Evolutionary conservation across 2,888 invertebrate genomes (phyloP).

Genomic region (Lymantria dispar): DNA sequence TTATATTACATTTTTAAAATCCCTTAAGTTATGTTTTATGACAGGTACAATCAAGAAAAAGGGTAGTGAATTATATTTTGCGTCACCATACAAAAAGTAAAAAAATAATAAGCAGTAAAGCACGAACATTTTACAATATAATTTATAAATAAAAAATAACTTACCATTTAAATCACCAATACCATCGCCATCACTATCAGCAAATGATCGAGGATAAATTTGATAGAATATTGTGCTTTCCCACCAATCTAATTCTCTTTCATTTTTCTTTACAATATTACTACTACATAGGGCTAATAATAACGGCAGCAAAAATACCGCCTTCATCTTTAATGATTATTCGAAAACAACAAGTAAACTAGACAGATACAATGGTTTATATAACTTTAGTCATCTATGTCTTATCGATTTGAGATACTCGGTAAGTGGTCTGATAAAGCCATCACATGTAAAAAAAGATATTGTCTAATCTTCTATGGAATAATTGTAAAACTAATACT

Average conservation of each 20-base stretch:
- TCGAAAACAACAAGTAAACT: slow-evolving; percentile 12
- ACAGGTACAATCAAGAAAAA: no score
- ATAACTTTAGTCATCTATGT: slow-evolving; percentile 12
- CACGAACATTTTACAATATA: no score
- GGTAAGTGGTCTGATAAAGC: slow-evolving; percentile 32
- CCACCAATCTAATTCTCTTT: slow-evolving; percentile 86
- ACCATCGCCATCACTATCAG: slow-evolving; percentile 90
- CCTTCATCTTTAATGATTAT: slow-evolving; percentile 41
- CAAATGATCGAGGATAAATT: slow-evolving; percentile 90
- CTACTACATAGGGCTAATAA: slow-evolving; percentile 42
- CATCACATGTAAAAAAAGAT: neutral
- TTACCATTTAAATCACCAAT: slow-evolving; percentile 83
- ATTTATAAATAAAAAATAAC: neutral
- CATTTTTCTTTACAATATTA: slow-evolving; percentile 36
- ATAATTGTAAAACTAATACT: no score
- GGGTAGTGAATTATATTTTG: no score
- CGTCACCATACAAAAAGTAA: no score
- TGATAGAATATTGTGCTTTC: slow-evolving; percentile 89
- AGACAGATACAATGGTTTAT: slow-evolving; percentile 29
- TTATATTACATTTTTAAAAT: no score
- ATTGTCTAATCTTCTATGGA: no score
- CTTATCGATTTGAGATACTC: slow-evolving; percentile 11
- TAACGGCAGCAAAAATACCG: slow-evolving; percentile 43
- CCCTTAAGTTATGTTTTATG: no score
- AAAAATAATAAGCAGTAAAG: no score